phyloP scores from a whole-genome alignment of 2,113 vertebrate species.

The Perccottus glenii region DNA sequence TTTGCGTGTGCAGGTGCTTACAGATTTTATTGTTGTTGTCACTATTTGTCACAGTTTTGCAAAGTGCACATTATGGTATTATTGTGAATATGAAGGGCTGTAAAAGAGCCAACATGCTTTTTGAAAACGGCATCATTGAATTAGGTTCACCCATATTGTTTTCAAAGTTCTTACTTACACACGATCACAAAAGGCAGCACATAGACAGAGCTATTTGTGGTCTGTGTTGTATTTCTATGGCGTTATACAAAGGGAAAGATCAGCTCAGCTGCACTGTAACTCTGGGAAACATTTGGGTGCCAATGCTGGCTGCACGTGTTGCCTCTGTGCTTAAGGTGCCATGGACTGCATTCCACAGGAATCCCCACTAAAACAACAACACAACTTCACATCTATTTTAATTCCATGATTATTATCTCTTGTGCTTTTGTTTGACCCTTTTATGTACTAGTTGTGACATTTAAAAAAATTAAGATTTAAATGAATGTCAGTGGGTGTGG shows the following conservation, averaged over 20 bases:
- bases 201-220: constrained; percentile 6
- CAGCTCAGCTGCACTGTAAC: constrained; percentile 49
- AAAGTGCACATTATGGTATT: constrained; percentile 72
- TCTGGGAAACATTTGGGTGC: constrained; percentile 63
- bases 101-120: constrained; percentile 59
- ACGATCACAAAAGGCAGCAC: constrained; percentile 42
- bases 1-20: constrained; percentile 72
- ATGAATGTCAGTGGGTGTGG: constrained; percentile 73
- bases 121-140: constrained; percentile 61
- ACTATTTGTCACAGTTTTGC: constrained; percentile 68
- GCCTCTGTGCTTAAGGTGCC: constrained; percentile 50
- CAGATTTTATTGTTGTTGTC: constrained; percentile 69
- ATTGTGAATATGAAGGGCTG: constrained; percentile 74
- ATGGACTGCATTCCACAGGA: constrained; percentile 59
- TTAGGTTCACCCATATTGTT: constrained; percentile 18
- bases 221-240: constrained; percentile 37
- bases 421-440: constrained; percentile 64
- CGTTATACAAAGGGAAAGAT: constrained; percentile 37
- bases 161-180: constrained; percentile 35
- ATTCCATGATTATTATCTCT: constrained; percentile 68
- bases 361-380: constrained; percentile 1
- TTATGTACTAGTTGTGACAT: constrained; percentile 54
- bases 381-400: constrained; percentile 43
- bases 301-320: constrained; percentile 48
- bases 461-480: constrained; percentile 46